phyloP scores from a whole-genome alignment of 2,888 invertebrate genomes.

The Bellardia pandia region DNA sequence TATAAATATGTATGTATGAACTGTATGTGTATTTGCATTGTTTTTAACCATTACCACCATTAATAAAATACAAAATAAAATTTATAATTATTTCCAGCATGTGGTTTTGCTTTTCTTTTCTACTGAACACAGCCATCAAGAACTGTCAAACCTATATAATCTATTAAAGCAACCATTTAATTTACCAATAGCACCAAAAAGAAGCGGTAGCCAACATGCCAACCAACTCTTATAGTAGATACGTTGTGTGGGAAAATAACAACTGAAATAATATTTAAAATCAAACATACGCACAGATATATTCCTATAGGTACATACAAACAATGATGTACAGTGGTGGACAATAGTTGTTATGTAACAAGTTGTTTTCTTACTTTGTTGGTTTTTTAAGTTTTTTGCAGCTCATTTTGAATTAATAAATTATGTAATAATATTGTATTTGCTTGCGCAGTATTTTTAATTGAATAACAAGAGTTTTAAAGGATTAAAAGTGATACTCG shows the following conservation, averaged over 20 bases:
- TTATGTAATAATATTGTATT: no score
- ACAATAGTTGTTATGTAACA: no score
- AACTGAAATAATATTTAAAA: conserved; percentile 56
- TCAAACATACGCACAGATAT: neutral
- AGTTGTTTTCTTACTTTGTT: no score
- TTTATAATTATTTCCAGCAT: conserved; percentile 61
- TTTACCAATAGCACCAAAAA: conserved; percentile 41
- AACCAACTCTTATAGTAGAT: conserved; percentile 6
- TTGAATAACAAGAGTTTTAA: no score
- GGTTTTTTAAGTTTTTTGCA: no score
- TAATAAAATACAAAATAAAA: conserved; percentile 38
- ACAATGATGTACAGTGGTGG: no score
- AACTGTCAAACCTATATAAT: conserved; percentile 58
- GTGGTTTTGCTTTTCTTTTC: conserved; percentile 49
- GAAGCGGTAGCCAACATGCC: conserved; percentile 16
- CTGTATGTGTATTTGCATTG: neutral
- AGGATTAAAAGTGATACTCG: no score
- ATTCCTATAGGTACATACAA: neutral
- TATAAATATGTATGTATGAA: neutral
- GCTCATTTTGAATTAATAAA: no score
- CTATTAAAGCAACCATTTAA: conserved; percentile 58
- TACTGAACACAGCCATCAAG: conserved; percentile 45
- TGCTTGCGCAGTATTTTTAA: no score
- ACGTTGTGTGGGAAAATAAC: conserved; percentile 52
- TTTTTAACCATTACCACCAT: neutral